Base-by-base conservation (phyloP, 2,888 invertebrate genomes). In the Baccha elongata region DNA sequence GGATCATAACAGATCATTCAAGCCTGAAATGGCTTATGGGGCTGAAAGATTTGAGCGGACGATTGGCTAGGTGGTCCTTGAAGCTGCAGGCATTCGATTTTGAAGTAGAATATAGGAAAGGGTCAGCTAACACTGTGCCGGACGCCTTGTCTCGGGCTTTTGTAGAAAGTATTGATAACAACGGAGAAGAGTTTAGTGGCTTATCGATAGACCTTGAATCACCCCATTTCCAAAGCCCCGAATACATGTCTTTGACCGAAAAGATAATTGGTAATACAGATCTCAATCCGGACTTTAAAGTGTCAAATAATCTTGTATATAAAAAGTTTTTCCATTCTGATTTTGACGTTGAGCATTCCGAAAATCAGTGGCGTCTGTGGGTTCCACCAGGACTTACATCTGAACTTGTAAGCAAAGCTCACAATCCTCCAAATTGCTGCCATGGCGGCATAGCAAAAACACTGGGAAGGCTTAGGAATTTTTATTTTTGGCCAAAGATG, bases 41-140 rank as follows among this genome's bases (percentile, higher is more conserved):
- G n/a, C n/a, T n/a, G n/a, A n/a, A n/a, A n/a, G n/a, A n/a, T 32
- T 83, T 4, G 85, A 8, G 42, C 1, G 40, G 13, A 40, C 13
- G 40, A 10, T n/a, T 40, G 13, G 40, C 40, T 40, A n/a, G n/a
- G 40, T n/a, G 11, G 40, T 40, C 40, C 40, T 40, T 10, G 13
- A n/a, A 1, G 13, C 13, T n/a, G n/a, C 40, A n/a, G 13, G 11
- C 40, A 40, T 40, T 40, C 40, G n/a, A 40, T 10, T n/a, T n/a
- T 40, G 11, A 40, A 40, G 13, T 40, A n/a, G 40, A n/a, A n/a
- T n/a, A n/a, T n/a, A n/a, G n/a, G n/a, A n/a, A n/a, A n/a, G n/a
- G n/a, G n/a, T n/a, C n/a, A n/a, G n/a, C n/a, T n/a, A n/a, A n/a
- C n/a, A n/a, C n/a, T n/a, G n/a, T n/a, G n/a, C n/a, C n/a, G n/a